Conservation (phyloP, 2,888 invertebrate genomes). For the Galerucella nymphaeae region DNA sequence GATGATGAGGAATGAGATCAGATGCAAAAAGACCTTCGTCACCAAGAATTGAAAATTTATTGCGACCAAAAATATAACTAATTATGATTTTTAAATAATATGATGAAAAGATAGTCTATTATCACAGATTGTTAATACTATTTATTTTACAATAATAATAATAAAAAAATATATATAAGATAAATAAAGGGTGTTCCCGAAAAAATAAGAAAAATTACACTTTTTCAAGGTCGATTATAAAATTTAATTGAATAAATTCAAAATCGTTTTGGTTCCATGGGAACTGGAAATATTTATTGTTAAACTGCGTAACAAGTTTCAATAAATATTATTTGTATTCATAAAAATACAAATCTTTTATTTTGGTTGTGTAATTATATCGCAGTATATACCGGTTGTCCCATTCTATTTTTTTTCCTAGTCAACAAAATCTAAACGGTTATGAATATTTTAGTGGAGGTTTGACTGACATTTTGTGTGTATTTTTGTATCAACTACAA, state of each 20-base stretch:
- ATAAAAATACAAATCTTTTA: background rate
- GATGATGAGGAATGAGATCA: too few species aligned
- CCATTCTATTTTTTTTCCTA: background rate
- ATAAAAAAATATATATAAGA: background rate
- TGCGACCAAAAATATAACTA: background rate
- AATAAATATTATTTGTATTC: background rate
- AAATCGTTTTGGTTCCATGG: slow-evolving; percentile 6
- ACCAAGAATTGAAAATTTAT: too few species aligned
- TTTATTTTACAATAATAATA: background rate
- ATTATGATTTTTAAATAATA: slow-evolving; percentile 1
- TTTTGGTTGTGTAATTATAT: background rate
- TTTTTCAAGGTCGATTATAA: background rate
- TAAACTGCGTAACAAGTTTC: background rate
- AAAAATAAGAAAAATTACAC: too few species aligned
- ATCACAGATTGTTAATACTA: slow-evolving; percentile 7
- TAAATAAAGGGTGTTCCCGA: too few species aligned
- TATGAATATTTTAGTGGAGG: too few species aligned
- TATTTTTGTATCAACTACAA: too few species aligned
- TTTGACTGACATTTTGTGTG: too few species aligned
- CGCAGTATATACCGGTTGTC: background rate
- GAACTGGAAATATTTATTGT: background rate
- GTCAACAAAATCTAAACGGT: background rate
- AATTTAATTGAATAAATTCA: background rate
- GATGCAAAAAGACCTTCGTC: too few species aligned
- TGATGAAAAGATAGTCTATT: background rate